Evolutionary conservation across 2,797 vertebrate species (phyloP).

Genomic region (Fratercula arctica): DNA sequence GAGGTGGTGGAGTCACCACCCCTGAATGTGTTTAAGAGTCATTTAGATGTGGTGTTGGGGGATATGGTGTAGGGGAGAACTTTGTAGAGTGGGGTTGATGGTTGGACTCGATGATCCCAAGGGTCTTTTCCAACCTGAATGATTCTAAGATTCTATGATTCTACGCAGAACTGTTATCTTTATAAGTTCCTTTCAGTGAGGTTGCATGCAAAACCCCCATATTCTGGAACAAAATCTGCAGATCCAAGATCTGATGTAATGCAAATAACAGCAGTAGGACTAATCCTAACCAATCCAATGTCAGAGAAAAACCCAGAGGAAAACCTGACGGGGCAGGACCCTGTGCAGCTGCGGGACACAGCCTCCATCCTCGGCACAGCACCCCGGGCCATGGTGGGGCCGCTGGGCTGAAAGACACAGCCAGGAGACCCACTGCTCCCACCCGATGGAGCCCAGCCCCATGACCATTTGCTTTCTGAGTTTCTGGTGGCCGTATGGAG

Average conservation of each 20-base stretch:
- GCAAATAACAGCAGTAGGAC: background rate
- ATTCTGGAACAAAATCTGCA: background rate
- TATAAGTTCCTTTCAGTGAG: background rate
- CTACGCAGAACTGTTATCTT: background rate
- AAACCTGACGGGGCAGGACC: background rate
- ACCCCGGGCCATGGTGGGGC: fast-evolving
- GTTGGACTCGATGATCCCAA: too few species aligned
- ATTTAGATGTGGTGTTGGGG: too few species aligned
- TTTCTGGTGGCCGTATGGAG: fast-evolving
- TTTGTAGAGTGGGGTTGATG: too few species aligned
- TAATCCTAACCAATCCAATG: background rate
- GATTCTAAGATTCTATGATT: too few species aligned
- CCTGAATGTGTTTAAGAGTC: too few species aligned
- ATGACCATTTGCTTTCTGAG: background rate
- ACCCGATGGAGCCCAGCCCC: fast-evolving
- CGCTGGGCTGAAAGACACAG: background rate
- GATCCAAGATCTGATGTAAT: background rate
- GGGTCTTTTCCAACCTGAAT: too few species aligned
- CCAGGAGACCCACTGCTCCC: background rate
- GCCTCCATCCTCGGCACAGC: fast-evolving
- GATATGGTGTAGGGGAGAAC: too few species aligned
- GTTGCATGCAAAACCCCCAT: background rate
- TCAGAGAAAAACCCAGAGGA: background rate
- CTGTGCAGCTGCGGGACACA: fast-evolving
- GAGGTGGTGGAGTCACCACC: too few species aligned